These are phyloP conservation scores for Agelastica alni DNA, from an alignment of 2,888 invertebrate genomes.

Conservation along the genomic window DNA sequence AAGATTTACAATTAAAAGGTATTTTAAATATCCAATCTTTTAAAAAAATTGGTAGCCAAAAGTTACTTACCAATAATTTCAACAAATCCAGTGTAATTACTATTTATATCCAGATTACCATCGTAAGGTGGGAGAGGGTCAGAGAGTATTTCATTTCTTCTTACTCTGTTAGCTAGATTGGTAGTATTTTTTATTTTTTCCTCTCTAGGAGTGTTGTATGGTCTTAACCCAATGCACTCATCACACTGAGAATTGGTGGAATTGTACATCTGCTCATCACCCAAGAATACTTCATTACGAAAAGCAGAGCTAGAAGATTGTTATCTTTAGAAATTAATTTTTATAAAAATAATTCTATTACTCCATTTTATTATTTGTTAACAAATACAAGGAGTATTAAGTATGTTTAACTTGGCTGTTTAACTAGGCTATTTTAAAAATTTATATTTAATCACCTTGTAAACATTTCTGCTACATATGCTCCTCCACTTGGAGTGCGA, in stretches of 20 bases:
- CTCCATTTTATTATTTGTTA: too few relatives aligned
- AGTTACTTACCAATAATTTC: conserved; percentile 69
- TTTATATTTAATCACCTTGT: conserved; percentile 67
- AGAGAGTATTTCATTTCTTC: conserved; percentile 46
- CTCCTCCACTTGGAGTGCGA: conserved; percentile 68
- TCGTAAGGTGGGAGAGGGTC: conserved; percentile 63
- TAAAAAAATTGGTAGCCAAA: too few relatives aligned
- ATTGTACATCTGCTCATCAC: conserved; percentile 64
- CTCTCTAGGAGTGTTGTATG: conserved; percentile 51
- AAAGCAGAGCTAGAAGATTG: conserved; percentile 64
- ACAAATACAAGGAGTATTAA: too few relatives aligned
- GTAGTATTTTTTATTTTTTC: conserved; percentile 40
- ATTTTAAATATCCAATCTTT: too few relatives aligned
- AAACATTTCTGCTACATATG: conserved; percentile 85
- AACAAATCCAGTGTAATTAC: conserved; percentile 85
- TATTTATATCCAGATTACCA: conserved; percentile 73
- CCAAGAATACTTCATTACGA: conserved; percentile 72
- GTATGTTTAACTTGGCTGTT: too few relatives aligned
- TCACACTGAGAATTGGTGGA: conserved; percentile 54
- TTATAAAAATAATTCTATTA: too few relatives aligned
- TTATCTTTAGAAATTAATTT: too few relatives aligned
- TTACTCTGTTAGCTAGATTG: conserved; percentile 44
- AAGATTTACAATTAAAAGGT: too few relatives aligned
- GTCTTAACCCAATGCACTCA: conserved; percentile 60
- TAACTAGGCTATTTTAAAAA: neutral